These are phyloP conservation scores for Sylvia atricapilla DNA, from an alignment of 2,113 vertebrate species.

Conservation along the genomic window DNA sequence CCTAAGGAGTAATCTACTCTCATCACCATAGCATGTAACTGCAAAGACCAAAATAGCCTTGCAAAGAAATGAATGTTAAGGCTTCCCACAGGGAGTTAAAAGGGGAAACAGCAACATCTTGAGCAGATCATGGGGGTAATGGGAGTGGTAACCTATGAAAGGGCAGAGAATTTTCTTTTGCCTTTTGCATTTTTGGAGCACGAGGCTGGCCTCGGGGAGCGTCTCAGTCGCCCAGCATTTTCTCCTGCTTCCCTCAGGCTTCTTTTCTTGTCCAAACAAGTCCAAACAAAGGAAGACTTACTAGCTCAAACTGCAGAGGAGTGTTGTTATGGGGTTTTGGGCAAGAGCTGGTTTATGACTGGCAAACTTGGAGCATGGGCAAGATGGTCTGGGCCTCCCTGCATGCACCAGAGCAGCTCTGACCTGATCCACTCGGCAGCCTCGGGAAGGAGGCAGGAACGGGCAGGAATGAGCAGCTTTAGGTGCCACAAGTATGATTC, in stretches of 20 bases:
- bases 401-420: rapidly evolving
- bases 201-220: rapidly evolving
- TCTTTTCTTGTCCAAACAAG: neutral
- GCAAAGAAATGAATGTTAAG: neutral
- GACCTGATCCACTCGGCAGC: rapidly evolving
- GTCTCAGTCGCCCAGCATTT: neutral
- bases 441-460: neutral
- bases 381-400: neutral
- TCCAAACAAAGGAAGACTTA: neutral
- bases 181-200: rapidly evolving
- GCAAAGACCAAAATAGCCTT: conserved; percentile 26
- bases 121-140: neutral
- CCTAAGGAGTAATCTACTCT: conserved; percentile 29
- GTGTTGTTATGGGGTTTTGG: neutral
- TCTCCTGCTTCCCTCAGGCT: neutral
- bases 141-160: neutral
- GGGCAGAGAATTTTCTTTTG: neutral
- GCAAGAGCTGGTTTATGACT: neutral
- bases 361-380: rapidly evolving
- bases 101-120: neutral
- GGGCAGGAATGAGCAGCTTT: rapidly evolving
- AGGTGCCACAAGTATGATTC: rapidly evolving
- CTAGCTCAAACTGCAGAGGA: neutral
- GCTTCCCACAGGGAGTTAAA: neutral
- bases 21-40: neutral